Conservation (phyloP, 2,888 invertebrate species). For the Rhorus exstirpatorius region DNA sequence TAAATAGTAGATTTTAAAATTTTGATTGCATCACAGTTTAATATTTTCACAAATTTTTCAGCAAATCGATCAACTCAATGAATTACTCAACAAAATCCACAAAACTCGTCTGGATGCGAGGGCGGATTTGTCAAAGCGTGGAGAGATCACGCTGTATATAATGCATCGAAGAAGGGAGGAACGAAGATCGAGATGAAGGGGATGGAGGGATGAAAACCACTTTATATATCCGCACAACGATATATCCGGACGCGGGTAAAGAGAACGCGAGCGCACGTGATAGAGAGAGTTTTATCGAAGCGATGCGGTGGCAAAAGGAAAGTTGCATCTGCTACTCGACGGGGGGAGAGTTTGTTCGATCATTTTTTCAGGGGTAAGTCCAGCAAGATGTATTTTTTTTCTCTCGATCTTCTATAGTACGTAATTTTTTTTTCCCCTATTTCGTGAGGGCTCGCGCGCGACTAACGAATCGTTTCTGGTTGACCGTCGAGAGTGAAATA, state of each 20-base stretch:
- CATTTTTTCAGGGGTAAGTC: constrained; percentile 74
- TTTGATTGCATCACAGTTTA: too few relatives aligned
- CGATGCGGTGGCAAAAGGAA: constrained; percentile 74
- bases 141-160: too few relatives aligned
- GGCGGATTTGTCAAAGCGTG: constrained; percentile 12
- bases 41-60: too few relatives aligned
- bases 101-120: too few relatives aligned
- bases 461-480: constrained; percentile 75
- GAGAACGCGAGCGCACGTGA: constrained; percentile 53
- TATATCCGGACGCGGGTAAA: constrained; percentile 50
- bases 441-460: constrained; percentile 45
- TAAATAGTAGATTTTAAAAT: too few relatives aligned
- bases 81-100: too few relatives aligned
- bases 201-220: constrained; percentile 50
- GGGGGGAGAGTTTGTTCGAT: constrained; percentile 75
- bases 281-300: constrained; percentile 43
- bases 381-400: constrained; percentile 56
- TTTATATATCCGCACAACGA: constrained; percentile 67
- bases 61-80: too few relatives aligned
- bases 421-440: constrained; percentile 20
- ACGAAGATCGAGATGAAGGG: constrained; percentile 66
- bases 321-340: constrained; percentile 84
- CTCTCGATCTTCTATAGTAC: constrained; percentile 15
- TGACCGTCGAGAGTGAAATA: constrained; percentile 57
- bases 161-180: constrained; percentile 13